Conservation (phyloP, 1,140 invertebrate genomes). For the Formica exsecta region DNA sequence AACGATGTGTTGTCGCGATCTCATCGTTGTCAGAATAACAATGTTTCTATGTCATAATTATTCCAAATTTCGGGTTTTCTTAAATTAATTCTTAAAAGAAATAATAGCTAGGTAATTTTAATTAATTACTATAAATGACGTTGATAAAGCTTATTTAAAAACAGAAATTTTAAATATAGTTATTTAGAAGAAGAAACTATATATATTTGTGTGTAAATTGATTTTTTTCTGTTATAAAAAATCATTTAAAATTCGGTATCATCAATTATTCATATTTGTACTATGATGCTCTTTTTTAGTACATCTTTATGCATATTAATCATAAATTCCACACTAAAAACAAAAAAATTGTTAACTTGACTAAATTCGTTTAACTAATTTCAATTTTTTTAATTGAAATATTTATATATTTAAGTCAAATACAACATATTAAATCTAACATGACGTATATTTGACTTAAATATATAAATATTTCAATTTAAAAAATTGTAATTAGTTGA, state of each 20-base stretch:
- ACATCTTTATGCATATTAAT: neutral
- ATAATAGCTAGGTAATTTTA: neutral
- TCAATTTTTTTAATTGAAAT: too few species aligned
- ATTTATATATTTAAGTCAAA: too few species aligned
- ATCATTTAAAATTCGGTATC: neutral
- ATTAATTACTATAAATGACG: neutral
- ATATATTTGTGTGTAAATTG: too few species aligned
- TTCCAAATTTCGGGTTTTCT: slow-evolving; percentile 1
- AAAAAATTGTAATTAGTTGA: too few species aligned
- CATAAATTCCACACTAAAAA: neutral
- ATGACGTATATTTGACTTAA: too few species aligned
- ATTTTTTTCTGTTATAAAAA: neutral
- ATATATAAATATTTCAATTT: too few species aligned
- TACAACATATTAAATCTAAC: too few species aligned
- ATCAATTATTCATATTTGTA: neutral
- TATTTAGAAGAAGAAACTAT: neutral
- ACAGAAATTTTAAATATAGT: neutral
- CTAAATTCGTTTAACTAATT: too few species aligned
- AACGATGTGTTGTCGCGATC: neutral
- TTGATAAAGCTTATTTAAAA: neutral
- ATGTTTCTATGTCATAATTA: neutral
- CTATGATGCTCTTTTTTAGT: neutral
- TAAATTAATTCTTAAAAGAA: slow-evolving; percentile 1
- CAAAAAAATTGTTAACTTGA: too few species aligned
- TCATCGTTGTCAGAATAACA: slow-evolving; percentile 15